Base-by-base conservation (phyloP, 1,140 invertebrate genomes). In the Ctenoplectra terminalis region DNA sequence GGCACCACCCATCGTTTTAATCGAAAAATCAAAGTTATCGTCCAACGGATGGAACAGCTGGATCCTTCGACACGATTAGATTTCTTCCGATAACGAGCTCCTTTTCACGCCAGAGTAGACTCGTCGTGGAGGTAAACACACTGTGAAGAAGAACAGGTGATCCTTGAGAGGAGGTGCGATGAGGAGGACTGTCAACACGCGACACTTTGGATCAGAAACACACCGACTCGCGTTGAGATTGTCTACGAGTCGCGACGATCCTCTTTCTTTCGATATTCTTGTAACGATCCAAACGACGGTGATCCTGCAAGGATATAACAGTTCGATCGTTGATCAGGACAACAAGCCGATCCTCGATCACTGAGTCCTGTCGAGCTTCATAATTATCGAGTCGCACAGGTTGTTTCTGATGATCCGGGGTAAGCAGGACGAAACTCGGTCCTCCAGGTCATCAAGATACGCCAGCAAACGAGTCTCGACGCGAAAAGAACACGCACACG, bases 401-500 rank as follows among this genome's bases (percentile, higher is more conserved):
- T 37, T n/a, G 37, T 40, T 29, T 31, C 48, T 70, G 5, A 15
- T 40, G 29, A 15, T 29, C 13, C 56, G 26, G 7, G 40, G 17
- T 31, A n/a, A n/a, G 23, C 26, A 7, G 17, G 26, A 48, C 23
- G n/a, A 1, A 6, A 6, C 31, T 3, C 11, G 43, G 20, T 61
- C 56, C 48, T 71, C 1, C 2, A 8, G n/a, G 48, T 66, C 34
- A 37, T 17, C 9, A 29, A 50, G 64, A 64, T 60, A 61, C 50
- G 40, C 26, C 37, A 72, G 29, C 26, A 37, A 26, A 81, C 73
- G 69, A 69, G 86, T 66, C 48, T 72, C 52, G 71, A 37, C 70
- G 56, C 73, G 79, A 87, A 48, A 73, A 78, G 64, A 75, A 82
- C 60, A 81, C 84, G 79, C 79, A 74, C 85, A 85, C 86, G 76